Evolutionary conservation across 2,113 vertebrate species (phyloP).

Genomic region (Cynocephalus volans): DNA sequence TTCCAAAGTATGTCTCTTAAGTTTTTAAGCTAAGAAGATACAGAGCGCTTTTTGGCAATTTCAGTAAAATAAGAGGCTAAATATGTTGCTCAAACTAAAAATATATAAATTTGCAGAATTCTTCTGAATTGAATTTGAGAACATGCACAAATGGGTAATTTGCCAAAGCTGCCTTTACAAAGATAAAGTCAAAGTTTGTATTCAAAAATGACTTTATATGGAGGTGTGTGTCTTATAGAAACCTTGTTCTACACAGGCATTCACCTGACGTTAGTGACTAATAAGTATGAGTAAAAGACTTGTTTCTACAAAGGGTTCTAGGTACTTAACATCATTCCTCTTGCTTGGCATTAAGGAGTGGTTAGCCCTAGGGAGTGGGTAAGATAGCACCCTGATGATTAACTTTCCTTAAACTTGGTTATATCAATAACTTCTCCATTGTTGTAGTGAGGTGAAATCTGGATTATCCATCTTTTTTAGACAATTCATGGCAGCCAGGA

Average conservation of each 20-base stretch:
- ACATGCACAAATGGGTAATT: not conserved
- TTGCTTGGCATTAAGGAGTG: constrained; percentile 14
- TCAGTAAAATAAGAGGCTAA: constrained; percentile 65
- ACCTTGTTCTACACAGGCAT: not conserved
- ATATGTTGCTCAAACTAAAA: constrained; percentile 49
- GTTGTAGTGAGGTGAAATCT: not conserved
- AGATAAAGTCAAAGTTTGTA: constrained; percentile 43
- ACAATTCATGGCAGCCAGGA: constrained; percentile 49
- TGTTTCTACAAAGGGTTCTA: constrained; percentile 62
- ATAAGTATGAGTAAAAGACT: constrained; percentile 22
- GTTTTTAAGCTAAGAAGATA: constrained; percentile 26
- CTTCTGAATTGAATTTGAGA: constrained; percentile 57
- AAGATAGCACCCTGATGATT: not conserved
- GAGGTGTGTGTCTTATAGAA: constrained; percentile 3
- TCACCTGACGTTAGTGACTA: not conserved
- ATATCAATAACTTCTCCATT: not conserved
- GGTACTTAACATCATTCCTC: constrained; percentile 21
- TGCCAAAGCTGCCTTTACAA: constrained; percentile 43
- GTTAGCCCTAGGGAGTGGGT: constrained; percentile 51
- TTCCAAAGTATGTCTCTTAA: constrained; percentile 60
- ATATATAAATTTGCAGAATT: constrained; percentile 32
- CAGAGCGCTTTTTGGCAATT: constrained; percentile 60
- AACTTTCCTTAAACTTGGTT: not conserved
- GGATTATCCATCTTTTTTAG: constrained; percentile 33
- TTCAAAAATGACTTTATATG: constrained; percentile 47